Percentiles rank a stretch among this genome's conserved stretches.
phyloP scores from a whole-genome alignment of 2,113 vertebrate genomes.

The Seriola dumerili region DNA sequence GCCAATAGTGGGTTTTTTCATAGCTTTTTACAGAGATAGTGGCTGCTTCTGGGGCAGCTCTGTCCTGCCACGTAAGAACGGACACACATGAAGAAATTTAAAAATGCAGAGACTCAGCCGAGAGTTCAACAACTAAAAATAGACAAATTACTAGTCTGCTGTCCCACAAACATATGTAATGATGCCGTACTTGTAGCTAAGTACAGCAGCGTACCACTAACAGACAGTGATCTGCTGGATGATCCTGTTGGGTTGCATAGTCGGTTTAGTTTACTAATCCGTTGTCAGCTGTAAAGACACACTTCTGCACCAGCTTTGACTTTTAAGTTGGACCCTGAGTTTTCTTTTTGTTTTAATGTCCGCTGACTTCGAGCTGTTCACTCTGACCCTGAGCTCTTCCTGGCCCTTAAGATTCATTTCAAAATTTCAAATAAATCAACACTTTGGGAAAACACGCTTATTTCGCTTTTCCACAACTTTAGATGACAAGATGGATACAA shows the following conservation, averaged over 20 bases:
- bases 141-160: constrained; percentile 10
- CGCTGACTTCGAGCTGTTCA: constrained; percentile 10
- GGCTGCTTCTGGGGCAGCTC: constrained; percentile 44
- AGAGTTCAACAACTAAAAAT: constrained; percentile 21
- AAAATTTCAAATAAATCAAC: background rate
- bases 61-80: constrained; percentile 39
- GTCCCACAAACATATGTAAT: constrained; percentile 9
- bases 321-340: constrained; percentile 61
- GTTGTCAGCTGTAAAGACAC: constrained; percentile 9
- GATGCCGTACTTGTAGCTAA: background rate
- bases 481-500: constrained; percentile 4
- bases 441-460: background rate
- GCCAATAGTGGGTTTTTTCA: constrained; percentile 75
- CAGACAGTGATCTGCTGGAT: constrained; percentile 35
- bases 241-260: constrained; percentile 69
- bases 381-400: constrained; percentile 5
- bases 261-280: constrained; percentile 32
- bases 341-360: background rate
- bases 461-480: background rate
- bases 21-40: constrained; percentile 63
- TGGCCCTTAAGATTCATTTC: background rate
- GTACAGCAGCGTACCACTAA: constrained; percentile 4
- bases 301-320: constrained; percentile 36
- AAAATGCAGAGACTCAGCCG: constrained; percentile 23
- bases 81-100: constrained; percentile 28